Base-by-base conservation (phyloP, 2,888 invertebrate genomes). In the Deilephila porcellus region DNA sequence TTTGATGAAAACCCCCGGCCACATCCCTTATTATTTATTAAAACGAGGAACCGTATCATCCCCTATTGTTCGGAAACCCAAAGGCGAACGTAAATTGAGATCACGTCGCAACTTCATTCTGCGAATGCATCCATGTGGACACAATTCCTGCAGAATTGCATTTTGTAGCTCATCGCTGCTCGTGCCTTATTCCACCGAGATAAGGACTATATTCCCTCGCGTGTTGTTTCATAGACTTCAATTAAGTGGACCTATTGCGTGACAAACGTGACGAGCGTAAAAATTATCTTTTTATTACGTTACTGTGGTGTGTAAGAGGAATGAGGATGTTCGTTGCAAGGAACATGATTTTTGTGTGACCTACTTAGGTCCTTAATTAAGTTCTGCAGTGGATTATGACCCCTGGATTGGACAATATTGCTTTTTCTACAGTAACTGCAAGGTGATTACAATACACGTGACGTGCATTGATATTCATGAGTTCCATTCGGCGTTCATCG, bases 21-120 rank as follows among this genome's bases (percentile, higher is more conserved):
- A 45, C 45, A 45, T 3, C 45, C 45, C 45, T 45, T 11, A 45
- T 45, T n/a, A n/a, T 56, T 56, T 56, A 56, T 56, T 56, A 19
- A 56, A 56, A n/a, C 14, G 45, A 45, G 45, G 45, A 56, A n/a
- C n/a, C 17, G 56, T 56, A 56, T 52, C 52, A 17, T 56, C 56
- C 45, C 45, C 45, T n/a, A 5, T n/a, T 56, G 56, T 56, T 56
- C 56, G 34, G n/a, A 59, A 32, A 20, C 70, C 64, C 72, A 73
- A 64, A 52, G 56, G 25, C 71, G 20, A 56, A 67, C 52, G 17
- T 59, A 73, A 71, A 81, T 77, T 76, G 72, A 73, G 74, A 74
- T 77, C 85, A 85, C 83, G 85, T 82, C 25, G 63, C 75, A 17
- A 62, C 76, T 79, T 70, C 79, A 79, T 80, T 81, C 76, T 77